phyloP scores from a whole-genome alignment of 2,797 vertebrate genomes.

The Gephyroberyx darwinii region DNA sequence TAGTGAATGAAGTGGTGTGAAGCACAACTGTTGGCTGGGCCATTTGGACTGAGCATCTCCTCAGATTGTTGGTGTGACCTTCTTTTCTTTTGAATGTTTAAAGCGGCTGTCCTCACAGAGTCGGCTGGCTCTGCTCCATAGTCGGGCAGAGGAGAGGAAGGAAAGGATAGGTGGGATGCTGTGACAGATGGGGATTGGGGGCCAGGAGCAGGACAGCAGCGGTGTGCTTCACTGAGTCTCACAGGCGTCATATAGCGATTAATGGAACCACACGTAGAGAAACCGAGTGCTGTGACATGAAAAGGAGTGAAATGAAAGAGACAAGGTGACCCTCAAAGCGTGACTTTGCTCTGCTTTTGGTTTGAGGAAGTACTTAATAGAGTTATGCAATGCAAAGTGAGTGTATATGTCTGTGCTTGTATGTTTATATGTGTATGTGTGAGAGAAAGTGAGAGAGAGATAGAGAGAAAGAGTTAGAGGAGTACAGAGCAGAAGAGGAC shows the following conservation, averaged over 20 bases:
- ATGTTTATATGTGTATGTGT: not conserved
- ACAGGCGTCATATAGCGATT: conserved; percentile 54
- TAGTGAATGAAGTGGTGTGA: not conserved
- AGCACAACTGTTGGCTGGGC: not conserved
- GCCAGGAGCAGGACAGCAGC: conserved; percentile 64
- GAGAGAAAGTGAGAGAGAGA: not conserved
- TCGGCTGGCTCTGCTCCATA: conserved; percentile 55
- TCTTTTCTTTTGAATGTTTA: conserved; percentile 47
- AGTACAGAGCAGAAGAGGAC: conserved; percentile 2
- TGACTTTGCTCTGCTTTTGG: conserved; percentile 18
- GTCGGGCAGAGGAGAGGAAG: conserved; percentile 36
- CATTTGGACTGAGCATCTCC: conserved; percentile 20
- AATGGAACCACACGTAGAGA: conserved; percentile 53
- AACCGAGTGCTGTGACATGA: conserved; percentile 20
- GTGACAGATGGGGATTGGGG: conserved; percentile 63
- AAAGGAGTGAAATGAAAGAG: conserved; percentile 35
- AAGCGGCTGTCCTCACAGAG: conserved; percentile 39
- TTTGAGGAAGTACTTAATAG: no score
- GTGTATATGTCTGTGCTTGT: not conserved
- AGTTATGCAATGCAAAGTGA: conserved; percentile 10
- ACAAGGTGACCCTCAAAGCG: conserved; percentile 47
- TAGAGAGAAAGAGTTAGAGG: not conserved
- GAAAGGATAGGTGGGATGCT: conserved; percentile 53
- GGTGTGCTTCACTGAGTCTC: conserved; percentile 62
- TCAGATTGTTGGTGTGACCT: conserved; percentile 33